phyloP scores from a whole-genome alignment of 2,113 vertebrate species.

The Chionodraco myersi region DNA sequence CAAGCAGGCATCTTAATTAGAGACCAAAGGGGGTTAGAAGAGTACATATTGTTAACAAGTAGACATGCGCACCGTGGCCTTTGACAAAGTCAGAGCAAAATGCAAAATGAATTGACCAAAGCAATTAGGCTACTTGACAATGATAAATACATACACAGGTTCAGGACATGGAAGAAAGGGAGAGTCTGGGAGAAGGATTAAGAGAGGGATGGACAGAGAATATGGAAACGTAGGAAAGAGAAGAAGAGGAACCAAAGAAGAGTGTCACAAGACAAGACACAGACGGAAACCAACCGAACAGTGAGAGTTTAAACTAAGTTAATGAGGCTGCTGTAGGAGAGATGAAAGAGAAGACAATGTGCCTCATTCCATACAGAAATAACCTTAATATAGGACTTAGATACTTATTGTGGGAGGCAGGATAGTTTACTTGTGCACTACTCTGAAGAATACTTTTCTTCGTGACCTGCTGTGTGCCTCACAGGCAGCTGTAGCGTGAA shows the following conservation, averaged over 20 bases:
- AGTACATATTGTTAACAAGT: not conserved
- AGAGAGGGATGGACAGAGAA: not conserved
- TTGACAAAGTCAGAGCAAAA: not conserved
- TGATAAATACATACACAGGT: not conserved
- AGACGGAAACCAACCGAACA: not conserved
- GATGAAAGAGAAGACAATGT: slow-evolving; percentile 1
- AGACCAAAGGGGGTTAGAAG: not conserved
- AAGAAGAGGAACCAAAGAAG: not conserved
- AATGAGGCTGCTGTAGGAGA: slow-evolving; percentile 11
- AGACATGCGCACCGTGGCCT: not conserved
- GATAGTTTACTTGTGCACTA: slow-evolving; percentile 32
- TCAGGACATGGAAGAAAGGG: not conserved
- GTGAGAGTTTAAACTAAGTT: not conserved
- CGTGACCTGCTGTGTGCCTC: slow-evolving; percentile 8
- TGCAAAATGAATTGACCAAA: not conserved
- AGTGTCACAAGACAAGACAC: not conserved
- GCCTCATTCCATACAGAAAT: slow-evolving; percentile 26
- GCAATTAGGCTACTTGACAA: not conserved
- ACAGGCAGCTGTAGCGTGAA: slow-evolving; percentile 18
- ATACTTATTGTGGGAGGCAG: slow-evolving; percentile 15
- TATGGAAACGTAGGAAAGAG: not conserved
- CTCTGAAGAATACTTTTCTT: slow-evolving; percentile 18
- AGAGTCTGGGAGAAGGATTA: not conserved
- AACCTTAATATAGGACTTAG: slow-evolving; percentile 36
- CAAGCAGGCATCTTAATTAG: not conserved